These are phyloP conservation scores for Epinotia ramella DNA, from an alignment of 2,888 invertebrate genomes.

Conservation along the genomic window DNA sequence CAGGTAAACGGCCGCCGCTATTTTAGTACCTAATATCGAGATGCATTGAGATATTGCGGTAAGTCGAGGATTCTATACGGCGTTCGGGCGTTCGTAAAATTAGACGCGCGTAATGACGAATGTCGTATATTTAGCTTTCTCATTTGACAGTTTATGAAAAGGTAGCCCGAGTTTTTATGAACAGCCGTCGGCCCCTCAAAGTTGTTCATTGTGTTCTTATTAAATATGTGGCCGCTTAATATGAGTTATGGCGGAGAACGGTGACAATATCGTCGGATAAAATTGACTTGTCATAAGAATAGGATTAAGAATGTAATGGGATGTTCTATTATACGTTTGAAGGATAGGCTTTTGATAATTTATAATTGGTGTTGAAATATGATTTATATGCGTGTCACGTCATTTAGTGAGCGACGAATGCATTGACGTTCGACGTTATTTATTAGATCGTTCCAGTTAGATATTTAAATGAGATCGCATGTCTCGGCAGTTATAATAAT, in stretches of 20 bases:
- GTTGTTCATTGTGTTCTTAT: slow-evolving; percentile 65
- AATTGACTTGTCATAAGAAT: slow-evolving; percentile 78
- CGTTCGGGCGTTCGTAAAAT: slow-evolving; percentile 66
- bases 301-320: slow-evolving; percentile 77
- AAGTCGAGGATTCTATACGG: slow-evolving; percentile 46
- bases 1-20: slow-evolving; percentile 41
- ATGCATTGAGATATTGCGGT: slow-evolving; percentile 46
- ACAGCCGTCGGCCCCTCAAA: slow-evolving; percentile 60
- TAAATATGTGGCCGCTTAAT: slow-evolving; percentile 74
- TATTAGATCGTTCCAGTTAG: slow-evolving; percentile 59
- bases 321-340: slow-evolving; percentile 67
- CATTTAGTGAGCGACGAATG: slow-evolving; percentile 49
- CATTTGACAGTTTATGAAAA: slow-evolving; percentile 72
- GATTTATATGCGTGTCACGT: slow-evolving; percentile 75
- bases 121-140: slow-evolving; percentile 76
- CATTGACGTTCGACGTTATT: slow-evolving; percentile 62
- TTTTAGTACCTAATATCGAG: slow-evolving; percentile 46
- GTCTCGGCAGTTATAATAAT: slow-evolving; percentile 61
- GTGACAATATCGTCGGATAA: slow-evolving; percentile 76
- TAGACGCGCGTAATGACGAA: slow-evolving; percentile 74
- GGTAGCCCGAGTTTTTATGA: slow-evolving; percentile 70
- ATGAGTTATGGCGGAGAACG: slow-evolving; percentile 75
- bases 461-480: slow-evolving; percentile 63
- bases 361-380: slow-evolving; percentile 75
- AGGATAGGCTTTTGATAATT: slow-evolving; percentile 74